Base-by-base conservation (phyloP, 2,888 invertebrate species). In the Drosophila rubida region DNA sequence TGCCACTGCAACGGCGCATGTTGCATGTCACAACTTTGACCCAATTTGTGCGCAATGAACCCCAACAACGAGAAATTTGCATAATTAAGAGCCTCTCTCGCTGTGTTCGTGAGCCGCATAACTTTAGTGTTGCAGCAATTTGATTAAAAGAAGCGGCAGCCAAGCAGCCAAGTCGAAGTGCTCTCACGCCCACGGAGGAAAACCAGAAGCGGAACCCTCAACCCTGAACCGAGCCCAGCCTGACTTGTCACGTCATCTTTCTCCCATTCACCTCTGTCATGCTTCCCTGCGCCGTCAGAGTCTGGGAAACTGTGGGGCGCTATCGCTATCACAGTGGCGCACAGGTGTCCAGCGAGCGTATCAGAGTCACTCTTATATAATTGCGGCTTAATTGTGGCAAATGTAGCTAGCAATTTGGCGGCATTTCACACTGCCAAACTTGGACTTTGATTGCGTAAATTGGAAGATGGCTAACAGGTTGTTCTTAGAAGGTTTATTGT, bases 11-110 rank as follows among this genome's bases (percentile, higher is more conserved):
- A 54, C 44, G 19, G 9, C 49, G 46, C 64, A 19, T 19, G 66
- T 49, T 59, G 78, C 71, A 71, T 79, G 66, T 67, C 51, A 41
- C 73, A 77, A 64, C 54, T 62, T 37, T 76, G 82, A 86, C 82
- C 82, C 80, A 82, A 80, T 75, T 82, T 61, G 84, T 82, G 82
- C 78, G 67, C 82, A 82, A 64, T 75, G 82, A 82, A 82, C 82
- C 84, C 77, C 39, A 39, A 41, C 61, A 59, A 59, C 39, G 39
- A 11, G 25, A 32, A 75, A 75, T 76, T 71, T 75, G 72, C 86
- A 77, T 75, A 78, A 77, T 77, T 58, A 44, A 63, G 62, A 60
- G 67, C 42, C 51, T n/a, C 23, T 32, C 41, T 7, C 8, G 27
- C 35, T 11, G n/a, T 37, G 27, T 39, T 42, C 54, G 59, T 65